A percentile compares a stretch with the other conserved stretches of the same genome.
Conservation (phyloP, 2,888 invertebrate genomes). For the Euzophera pinguis region DNA sequence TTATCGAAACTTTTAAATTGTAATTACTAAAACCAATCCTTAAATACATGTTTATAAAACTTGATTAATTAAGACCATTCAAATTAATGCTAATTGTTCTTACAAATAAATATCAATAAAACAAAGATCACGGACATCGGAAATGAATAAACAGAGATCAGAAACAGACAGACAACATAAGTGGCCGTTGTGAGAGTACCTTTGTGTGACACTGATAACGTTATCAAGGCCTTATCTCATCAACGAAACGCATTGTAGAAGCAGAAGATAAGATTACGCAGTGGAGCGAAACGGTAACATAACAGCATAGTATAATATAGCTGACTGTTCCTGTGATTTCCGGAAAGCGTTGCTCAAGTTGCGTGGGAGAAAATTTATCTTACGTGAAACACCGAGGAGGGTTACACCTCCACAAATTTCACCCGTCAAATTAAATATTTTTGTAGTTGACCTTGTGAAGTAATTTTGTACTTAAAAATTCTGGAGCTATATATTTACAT, state of each 20-base stretch:
- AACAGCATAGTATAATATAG: conserved; percentile 20
- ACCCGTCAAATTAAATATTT: conserved; percentile 12
- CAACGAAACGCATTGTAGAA: conserved; percentile 27
- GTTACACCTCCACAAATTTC: not conserved
- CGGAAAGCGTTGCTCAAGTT: conserved; percentile 32
- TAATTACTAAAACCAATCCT: too few species aligned
- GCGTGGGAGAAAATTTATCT: conserved; percentile 41
- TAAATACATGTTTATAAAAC: too few species aligned
- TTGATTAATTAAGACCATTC: not conserved
- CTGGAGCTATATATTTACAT: not conserved
- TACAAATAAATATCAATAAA: not conserved
- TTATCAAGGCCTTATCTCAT: conserved; percentile 26
- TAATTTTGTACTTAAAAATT: not conserved
- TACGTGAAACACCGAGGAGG: conserved; percentile 18
- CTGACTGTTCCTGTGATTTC: conserved; percentile 35
- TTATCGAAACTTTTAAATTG: too few species aligned
- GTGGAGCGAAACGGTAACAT: not conserved
- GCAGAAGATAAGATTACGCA: conserved; percentile 9
- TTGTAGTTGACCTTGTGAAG: conserved; percentile 9
- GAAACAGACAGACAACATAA: not conserved
- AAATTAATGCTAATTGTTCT: not conserved
- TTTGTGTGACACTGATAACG: conserved; percentile 27
- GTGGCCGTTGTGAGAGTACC: conserved; percentile 16
- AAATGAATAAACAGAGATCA: conserved; percentile 25
- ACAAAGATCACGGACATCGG: conserved; percentile 19